Base-by-base conservation (phyloP, 2,113 vertebrate species). In the Buteo buteo region DNA sequence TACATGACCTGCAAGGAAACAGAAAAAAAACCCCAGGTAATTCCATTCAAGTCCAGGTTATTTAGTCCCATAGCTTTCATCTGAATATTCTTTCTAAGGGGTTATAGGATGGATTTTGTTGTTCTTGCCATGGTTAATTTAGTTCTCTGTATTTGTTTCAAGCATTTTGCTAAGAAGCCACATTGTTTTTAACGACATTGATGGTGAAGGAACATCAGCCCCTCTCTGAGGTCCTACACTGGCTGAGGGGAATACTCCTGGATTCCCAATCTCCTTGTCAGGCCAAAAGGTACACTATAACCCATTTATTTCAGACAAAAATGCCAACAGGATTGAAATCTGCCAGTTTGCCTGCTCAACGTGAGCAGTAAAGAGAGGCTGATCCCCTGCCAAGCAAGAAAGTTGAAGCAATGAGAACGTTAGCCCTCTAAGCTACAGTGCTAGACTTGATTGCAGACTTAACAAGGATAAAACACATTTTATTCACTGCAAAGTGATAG, bases 71-170 rank as follows among this genome's bases (percentile, higher is more conserved):
- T 17, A 67, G 31, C 45, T 92, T 96, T 95, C 50, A 81, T 88
- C n/a, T 59, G 44, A 67, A 32, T 49, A 17, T 72, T 95, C 85
- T 89, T 92, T 47, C 36, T 89, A 42, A 81, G 32, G 14, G 22
- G 22, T 54, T 82, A 47, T 50, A 84, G 84, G 11, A 52, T 87
- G 19, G 13, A 7, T 61, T 90, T 77, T 92, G 18, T 59, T 90
- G 54, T 50, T 87, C 40, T 88, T 84, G 32, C 44, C 74, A 42
- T 54, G 70, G 57, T 71, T 94, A 92, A 97, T 96, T 95, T 94
- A 94, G 40, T 62, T 93, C 70, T 80, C 66, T 90, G 85, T 45
- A 54, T 87, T 67, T 61, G 29, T 85, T 96, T 95, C 54, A 64
- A 94, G 52, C 28, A 66, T 83, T 97, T 91, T 93, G 36, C 59